Conservation (phyloP, 1,140 invertebrate genomes). For the Neodiprion virginianus region DNA sequence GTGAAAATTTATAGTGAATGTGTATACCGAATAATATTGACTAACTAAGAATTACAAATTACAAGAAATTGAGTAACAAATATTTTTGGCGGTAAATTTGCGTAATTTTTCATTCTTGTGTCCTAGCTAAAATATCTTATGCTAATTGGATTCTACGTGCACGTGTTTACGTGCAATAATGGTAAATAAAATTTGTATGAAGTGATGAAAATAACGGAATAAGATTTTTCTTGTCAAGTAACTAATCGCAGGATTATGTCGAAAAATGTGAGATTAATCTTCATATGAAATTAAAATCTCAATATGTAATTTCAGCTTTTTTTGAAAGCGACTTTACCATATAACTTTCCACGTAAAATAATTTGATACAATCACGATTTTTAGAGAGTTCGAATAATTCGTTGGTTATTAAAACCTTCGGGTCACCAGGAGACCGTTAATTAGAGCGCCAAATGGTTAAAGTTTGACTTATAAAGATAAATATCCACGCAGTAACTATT, state of each 20-base stretch:
- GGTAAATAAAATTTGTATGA: background rate
- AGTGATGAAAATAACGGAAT: too few relatives aligned
- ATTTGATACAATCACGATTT: background rate
- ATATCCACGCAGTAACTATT: background rate
- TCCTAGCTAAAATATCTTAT: background rate
- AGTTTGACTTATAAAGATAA: background rate
- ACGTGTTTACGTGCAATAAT: background rate
- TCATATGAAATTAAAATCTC: too few relatives aligned
- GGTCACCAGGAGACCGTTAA: background rate
- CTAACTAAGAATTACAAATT: background rate
- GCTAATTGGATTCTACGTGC: background rate
- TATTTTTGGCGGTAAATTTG: background rate
- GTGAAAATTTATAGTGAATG: background rate
- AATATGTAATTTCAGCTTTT: too few relatives aligned
- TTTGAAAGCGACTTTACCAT: too few relatives aligned
- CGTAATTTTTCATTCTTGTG: background rate
- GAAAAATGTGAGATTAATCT: too few relatives aligned
- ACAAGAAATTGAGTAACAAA: background rate
- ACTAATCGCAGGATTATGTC: too few relatives aligned
- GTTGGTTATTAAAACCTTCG: slow-evolving; percentile 3
- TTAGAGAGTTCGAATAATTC: background rate
- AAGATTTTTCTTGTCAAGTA: too few relatives aligned
- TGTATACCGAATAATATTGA: background rate
- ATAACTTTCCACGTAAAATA: background rate
- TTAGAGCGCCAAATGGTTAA: background rate